Percentiles rank a stretch among this genome's conserved stretches.
Evolutionary conservation across 2,888 invertebrate genomes (phyloP).

Genomic region (Amblyjoppa fuscipennis): DNA sequence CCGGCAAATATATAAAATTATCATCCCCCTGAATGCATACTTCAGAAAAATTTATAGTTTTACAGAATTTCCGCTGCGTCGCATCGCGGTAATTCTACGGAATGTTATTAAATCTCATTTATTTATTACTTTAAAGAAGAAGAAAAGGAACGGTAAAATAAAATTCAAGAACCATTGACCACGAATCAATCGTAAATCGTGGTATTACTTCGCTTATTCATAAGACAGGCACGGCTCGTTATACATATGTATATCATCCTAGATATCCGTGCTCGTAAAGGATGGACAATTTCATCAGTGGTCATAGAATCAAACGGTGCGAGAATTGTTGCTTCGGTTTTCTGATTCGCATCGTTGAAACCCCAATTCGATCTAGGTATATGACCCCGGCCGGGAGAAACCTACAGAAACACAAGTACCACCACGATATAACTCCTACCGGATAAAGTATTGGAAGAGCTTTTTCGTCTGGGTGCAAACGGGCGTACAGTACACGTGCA

Average conservation of each 20-base stretch:
- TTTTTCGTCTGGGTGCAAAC: conserved; percentile 42
- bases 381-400: background rate
- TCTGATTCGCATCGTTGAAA: conserved; percentile 26
- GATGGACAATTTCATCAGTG: conserved; percentile 13
- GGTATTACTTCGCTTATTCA: conserved; percentile 9
- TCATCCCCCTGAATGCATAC: conserved; percentile 1
- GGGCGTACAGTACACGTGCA: conserved; percentile 28
- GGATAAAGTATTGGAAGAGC: conserved; percentile 48
- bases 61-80: background rate
- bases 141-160: background rate
- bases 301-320: background rate
- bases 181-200: background rate
- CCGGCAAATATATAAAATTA: conserved; percentile 34
- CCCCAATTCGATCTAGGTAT: conserved; percentile 20
- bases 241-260: background rate
- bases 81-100: background rate
- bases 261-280: background rate
- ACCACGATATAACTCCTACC: conserved; percentile 14
- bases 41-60: conserved; percentile 7
- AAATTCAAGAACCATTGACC: background rate
- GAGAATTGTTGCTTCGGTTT: conserved; percentile 10
- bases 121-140: background rate
- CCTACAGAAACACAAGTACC: conserved; percentile 18
- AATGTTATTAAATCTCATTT: background rate
- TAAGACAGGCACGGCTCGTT: conserved; percentile 6